Evolutionary conservation across 2,113 vertebrate species (phyloP).

Genomic region (Ptychochromis oligacanthus): DNA sequence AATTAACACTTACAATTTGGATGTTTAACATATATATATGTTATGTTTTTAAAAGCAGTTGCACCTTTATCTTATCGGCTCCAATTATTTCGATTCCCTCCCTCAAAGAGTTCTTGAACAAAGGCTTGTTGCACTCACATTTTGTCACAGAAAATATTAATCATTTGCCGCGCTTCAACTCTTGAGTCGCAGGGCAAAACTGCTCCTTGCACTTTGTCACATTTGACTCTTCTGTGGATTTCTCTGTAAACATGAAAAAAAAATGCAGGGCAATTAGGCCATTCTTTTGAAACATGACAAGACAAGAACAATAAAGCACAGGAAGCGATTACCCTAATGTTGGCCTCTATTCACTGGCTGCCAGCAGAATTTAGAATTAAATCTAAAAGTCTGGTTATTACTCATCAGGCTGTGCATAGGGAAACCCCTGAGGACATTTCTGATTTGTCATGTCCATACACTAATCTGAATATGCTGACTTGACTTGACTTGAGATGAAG

Average conservation of each 20-base stretch:
- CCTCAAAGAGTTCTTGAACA: neutral
- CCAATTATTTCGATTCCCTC: neutral
- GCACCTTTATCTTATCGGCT: too few relatives aligned
- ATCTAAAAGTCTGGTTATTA: conserved; percentile 3
- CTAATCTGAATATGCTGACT: neutral
- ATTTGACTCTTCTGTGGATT: neutral
- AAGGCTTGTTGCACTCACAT: neutral
- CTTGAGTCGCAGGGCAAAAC: neutral
- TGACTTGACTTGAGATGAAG: neutral
- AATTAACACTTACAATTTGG: neutral
- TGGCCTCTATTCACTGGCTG: neutral
- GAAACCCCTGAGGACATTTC: neutral
- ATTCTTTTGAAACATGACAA: neutral
- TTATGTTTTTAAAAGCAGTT: neutral
- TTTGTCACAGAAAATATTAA: neutral
- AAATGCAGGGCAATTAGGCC: neutral
- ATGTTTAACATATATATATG: neutral
- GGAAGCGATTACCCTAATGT: neutral
- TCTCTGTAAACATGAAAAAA: neutral
- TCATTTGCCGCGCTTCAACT: neutral
- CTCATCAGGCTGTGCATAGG: neutral
- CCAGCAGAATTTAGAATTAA: neutral
- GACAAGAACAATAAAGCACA: neutral
- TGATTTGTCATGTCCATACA: neutral
- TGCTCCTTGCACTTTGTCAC: neutral